phyloP scores from a whole-genome alignment of 1,140 invertebrate genomes.

The Cataglyphis hispanica region DNA sequence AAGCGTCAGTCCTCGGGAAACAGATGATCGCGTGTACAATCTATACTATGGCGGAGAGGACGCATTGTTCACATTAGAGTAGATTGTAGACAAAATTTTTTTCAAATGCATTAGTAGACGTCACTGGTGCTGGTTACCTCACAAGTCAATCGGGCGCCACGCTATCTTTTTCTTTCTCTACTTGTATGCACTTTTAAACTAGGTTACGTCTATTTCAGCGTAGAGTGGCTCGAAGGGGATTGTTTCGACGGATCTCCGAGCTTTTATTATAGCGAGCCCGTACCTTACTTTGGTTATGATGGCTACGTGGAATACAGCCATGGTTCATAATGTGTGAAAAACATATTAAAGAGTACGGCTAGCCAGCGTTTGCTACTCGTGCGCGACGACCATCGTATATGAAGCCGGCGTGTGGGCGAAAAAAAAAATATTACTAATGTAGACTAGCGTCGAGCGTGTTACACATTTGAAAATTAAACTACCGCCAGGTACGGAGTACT shows the following conservation, averaged over 20 bases:
- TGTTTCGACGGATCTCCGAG: slow-evolving; percentile 54
- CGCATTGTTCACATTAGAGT: background rate
- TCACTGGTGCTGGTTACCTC: background rate
- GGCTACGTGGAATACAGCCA: slow-evolving; percentile 60
- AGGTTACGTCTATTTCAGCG: slow-evolving; percentile 55
- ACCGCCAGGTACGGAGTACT: slow-evolving; percentile 11
- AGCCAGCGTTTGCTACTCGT: background rate
- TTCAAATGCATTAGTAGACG: background rate
- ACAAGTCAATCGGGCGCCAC: background rate
- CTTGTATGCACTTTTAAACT: slow-evolving; percentile 52
- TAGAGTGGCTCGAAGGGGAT: slow-evolving; percentile 55
- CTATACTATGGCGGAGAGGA: background rate
- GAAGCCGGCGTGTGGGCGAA: background rate
- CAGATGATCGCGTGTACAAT: background rate
- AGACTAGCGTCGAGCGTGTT: background rate
- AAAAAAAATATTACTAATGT: background rate
- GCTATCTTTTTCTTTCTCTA: slow-evolving; percentile 19
- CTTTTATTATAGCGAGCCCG: slow-evolving; percentile 62
- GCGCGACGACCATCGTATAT: background rate
- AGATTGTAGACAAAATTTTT: background rate
- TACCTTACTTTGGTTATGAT: slow-evolving; percentile 65
- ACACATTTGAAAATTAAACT: slow-evolving; percentile 52
- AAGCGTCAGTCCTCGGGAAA: background rate
- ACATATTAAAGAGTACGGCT: slow-evolving; percentile 23
- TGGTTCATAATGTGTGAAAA: slow-evolving; percentile 12